A percentile compares a stretch with the other conserved stretches of the same genome.
phyloP scores from a whole-genome alignment of 2,797 vertebrate species.

The Muscicapa striata region DNA sequence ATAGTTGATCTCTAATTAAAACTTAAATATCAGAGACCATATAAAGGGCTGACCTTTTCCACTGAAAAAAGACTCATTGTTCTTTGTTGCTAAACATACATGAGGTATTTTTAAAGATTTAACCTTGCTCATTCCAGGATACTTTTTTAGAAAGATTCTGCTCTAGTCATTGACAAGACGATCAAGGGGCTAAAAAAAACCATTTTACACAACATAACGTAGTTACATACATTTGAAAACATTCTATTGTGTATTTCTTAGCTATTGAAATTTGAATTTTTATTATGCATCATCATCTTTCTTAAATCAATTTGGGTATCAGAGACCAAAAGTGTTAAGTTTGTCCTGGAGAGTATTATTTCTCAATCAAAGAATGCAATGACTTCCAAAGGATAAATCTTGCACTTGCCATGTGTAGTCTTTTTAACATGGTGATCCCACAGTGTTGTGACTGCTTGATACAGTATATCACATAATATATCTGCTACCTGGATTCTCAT shows the following conservation, averaged over 20 bases:
- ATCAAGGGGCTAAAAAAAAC: neutral
- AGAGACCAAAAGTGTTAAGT: neutral
- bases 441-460: neutral
- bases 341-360: neutral
- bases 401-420: neutral
- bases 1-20: conserved; percentile 43
- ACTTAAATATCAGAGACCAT: conserved; percentile 24
- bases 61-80: conserved; percentile 13
- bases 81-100: conserved; percentile 11
- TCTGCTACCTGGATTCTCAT: conserved; percentile 15
- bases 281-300: neutral
- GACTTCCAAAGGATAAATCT: neutral
- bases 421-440: neutral
- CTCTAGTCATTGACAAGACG: neutral
- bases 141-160: neutral
- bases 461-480: neutral
- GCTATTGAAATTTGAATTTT: neutral
- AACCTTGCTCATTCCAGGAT: neutral
- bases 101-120: neutral
- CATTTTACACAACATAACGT: neutral
- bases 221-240: neutral
- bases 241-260: neutral
- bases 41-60: conserved; percentile 28
- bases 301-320: neutral
- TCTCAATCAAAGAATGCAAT: neutral